These are phyloP conservation scores for Periophthalmus modestus DNA, from an alignment of 2,113 vertebrate genomes.

Conservation along the genomic window DNA sequence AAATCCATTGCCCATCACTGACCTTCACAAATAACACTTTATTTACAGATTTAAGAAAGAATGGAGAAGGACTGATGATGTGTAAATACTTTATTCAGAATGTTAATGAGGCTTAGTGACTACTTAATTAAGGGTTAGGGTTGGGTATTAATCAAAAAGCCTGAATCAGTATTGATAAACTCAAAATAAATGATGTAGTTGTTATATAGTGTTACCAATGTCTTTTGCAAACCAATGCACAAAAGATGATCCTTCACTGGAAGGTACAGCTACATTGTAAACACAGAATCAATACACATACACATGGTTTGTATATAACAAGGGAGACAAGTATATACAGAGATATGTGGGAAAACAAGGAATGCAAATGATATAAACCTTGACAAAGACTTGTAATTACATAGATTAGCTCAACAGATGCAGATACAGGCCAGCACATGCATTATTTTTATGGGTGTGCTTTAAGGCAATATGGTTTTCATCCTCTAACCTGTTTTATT, in stretches of 20 bases:
- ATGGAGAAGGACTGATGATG: no score
- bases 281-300: background rate
- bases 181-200: no score
- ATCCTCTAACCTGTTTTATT: constrained; percentile 1
- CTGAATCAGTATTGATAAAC: no score
- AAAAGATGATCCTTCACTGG: background rate
- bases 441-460: constrained; percentile 1
- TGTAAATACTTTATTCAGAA: no score
- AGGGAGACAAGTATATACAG: background rate
- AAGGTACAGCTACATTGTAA: background rate
- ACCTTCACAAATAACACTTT: background rate
- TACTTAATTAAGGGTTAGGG: no score
- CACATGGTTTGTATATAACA: background rate
- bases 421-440: background rate
- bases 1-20: background rate
- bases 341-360: background rate
- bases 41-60: no score
- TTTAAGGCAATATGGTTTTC: constrained; percentile 5
- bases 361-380: constrained; percentile 4
- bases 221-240: background rate
- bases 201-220: background rate
- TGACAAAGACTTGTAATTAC: background rate
- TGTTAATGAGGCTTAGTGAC: no score
- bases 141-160: no score
- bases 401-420: constrained; percentile 4